Evolutionary conservation across 2,888 invertebrate genomes (phyloP).

Genomic region (Spicauda simplicius): DNA sequence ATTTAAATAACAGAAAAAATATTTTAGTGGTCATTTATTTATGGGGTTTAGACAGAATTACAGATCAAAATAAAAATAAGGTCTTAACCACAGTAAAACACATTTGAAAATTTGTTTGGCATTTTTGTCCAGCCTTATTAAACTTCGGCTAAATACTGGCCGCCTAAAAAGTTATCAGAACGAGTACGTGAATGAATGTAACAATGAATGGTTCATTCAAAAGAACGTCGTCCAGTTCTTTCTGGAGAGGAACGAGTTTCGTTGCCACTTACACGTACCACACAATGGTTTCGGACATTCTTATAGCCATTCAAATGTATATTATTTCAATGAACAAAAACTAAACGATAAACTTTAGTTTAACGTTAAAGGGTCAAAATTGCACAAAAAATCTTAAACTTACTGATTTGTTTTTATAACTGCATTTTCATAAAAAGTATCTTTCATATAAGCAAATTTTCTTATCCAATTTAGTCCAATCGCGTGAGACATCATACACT

Average conservation of each 20-base stretch:
- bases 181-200: slow-evolving; percentile 38
- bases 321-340: slow-evolving; percentile 19
- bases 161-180: slow-evolving; percentile 25
- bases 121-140: not conserved
- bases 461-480: not conserved
- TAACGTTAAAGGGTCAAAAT: not conserved
- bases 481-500: too few relatives aligned
- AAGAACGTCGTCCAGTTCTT: slow-evolving; percentile 27
- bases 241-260: slow-evolving; percentile 20
- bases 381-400: not conserved
- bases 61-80: too few relatives aligned
- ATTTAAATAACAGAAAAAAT: too few relatives aligned
- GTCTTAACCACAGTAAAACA: not conserved
- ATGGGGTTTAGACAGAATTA: too few relatives aligned
- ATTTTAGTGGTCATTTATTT: too few relatives aligned
- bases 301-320: slow-evolving; percentile 20
- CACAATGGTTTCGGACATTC: slow-evolving; percentile 8
- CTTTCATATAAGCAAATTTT: too few relatives aligned
- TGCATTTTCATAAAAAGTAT: not conserved
- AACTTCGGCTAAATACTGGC: slow-evolving; percentile 12
- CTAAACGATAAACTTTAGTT: not conserved
- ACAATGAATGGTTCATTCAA: slow-evolving; percentile 43
- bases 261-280: slow-evolving; percentile 1
- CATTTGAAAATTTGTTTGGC: not conserved
- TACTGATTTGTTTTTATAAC: not conserved